Evolutionary conservation across 2,797 vertebrate genomes (phyloP).

Genomic region (Leptodactylus fallax): DNA sequence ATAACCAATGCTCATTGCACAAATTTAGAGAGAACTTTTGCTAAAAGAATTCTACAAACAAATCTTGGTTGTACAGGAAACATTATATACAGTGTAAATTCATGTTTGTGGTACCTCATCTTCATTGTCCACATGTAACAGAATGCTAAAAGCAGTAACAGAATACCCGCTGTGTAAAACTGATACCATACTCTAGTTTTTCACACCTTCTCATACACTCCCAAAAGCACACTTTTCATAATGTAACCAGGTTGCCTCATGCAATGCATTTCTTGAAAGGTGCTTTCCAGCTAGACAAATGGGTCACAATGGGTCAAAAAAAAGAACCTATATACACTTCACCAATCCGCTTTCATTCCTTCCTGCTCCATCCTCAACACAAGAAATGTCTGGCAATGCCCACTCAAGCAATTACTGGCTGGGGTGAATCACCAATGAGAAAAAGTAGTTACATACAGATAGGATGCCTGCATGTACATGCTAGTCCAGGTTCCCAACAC

Average conservation of each 20-base stretch:
- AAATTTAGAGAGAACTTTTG: conserved; percentile 3
- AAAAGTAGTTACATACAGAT: background rate
- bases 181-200: background rate
- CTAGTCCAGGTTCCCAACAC: background rate
- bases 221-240: background rate
- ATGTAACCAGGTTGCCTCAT: background rate
- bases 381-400: too few relatives aligned
- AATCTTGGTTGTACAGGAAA: background rate
- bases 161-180: background rate
- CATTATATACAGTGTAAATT: background rate
- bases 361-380: too few relatives aligned
- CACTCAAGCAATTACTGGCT: too few relatives aligned
- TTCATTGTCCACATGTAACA: background rate
- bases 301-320: too few relatives aligned
- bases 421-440: too few relatives aligned
- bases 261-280: background rate
- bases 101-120: background rate
- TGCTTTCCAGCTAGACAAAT: too few relatives aligned
- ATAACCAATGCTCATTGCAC: background rate
- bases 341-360: too few relatives aligned
- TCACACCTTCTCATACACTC: background rate
- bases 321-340: too few relatives aligned
- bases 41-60: background rate
- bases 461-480: background rate
- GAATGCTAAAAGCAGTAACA: background rate